Percentiles rank a stretch among this genome's conserved stretches.
Evolutionary conservation across 2,888 invertebrate genomes (phyloP).

Genomic region (Clepsis dumicolana): DNA sequence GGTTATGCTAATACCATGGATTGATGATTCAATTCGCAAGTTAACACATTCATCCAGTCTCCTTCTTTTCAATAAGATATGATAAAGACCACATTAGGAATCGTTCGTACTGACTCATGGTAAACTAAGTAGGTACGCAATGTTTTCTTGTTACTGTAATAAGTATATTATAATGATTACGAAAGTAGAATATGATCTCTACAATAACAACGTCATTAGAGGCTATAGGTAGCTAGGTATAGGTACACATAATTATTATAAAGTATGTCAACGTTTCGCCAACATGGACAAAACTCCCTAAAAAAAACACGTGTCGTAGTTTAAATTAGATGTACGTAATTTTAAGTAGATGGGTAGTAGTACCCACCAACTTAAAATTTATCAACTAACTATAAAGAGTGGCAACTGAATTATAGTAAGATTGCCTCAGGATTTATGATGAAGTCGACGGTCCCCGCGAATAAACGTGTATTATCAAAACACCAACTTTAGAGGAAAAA

Average conservation of each 20-base stretch:
- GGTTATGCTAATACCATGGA: background rate
- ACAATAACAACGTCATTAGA: constrained; percentile 36
- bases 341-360: too few species aligned
- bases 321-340: too few species aligned
- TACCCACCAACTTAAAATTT: too few species aligned
- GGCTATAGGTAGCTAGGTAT: background rate
- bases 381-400: too few species aligned
- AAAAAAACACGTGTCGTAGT: background rate
- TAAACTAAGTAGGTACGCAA: background rate
- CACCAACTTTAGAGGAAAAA: too few species aligned
- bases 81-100: background rate
- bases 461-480: too few species aligned
- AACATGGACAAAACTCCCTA: background rate
- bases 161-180: background rate
- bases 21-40: background rate
- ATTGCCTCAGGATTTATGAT: too few species aligned
- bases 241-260: too few species aligned
- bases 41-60: background rate
- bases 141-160: background rate
- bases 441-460: too few species aligned
- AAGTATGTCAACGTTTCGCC: background rate
- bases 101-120: background rate
- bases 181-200: constrained; percentile 28
- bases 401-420: too few species aligned
- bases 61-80: background rate